Base-by-base conservation (phyloP, 2,888 invertebrate species). In the Ypsolopha scabrella region DNA sequence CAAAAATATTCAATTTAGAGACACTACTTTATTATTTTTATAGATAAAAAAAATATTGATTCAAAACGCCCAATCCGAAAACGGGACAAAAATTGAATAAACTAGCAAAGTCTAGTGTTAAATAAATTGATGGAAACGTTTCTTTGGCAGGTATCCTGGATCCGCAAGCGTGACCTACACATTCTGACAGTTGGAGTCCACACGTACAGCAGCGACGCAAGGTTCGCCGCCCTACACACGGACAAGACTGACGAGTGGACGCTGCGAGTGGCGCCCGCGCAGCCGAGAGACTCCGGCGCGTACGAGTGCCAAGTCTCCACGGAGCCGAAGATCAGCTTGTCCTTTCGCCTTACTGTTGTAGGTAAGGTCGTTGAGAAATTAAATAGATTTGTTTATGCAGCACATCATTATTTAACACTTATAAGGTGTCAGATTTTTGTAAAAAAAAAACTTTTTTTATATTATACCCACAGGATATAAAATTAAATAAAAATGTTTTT, bases 251-350 rank as follows among this genome's bases (percentile, higher is more conserved):
- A 90, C 64, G 90, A 91, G 65, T 91, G 91, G 91, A 94, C 86
- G 90, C 68, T 76, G 52, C 63, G 77, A 14, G 80, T 75, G 2
- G 69, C 91, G 62, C 91, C 80, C 0, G 80, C 90, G 51, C 90
- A 90, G 69, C 88, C 93, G 1, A 88, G 94, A 55, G 96, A 96
- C 79, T 94, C 94, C 52, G 96, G 96, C 55, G 91, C 93, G 57
- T 96, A 96, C 79, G 96, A 96, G 87, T 96, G 95, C 73, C 96
- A 96, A 88, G 94, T 96, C 58, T 94, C 94, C 64, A 95, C 95
- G 24, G 95, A 95, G 72, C 95, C 96, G 53, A 96, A 96, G 86
- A 94, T 94, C 80, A 95, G 95, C 72, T 61, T 81, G 50, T 79
- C 91, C 33, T 93, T 92, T 72, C 88, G 90, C 60, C 88, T 94